Evolutionary conservation across 2,888 invertebrate species (phyloP), one percentile per base, ranked within the genome.

Genomic region (Leucoptera coffeella): DNA sequence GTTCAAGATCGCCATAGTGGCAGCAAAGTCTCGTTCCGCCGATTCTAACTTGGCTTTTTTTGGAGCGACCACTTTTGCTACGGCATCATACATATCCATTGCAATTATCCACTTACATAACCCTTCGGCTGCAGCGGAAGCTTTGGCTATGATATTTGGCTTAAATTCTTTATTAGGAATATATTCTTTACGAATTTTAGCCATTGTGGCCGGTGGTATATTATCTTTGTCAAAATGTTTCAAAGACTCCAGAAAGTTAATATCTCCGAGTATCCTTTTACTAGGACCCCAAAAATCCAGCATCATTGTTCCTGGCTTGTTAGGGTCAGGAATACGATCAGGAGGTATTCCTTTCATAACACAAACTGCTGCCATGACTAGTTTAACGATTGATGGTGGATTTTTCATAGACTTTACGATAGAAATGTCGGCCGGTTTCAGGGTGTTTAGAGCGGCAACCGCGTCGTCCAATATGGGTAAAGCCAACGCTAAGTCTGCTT

Each of bases 41-140:
- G 77, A 77, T 32, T 77, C 77, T 29, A 92, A 59, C 50, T 87
- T 86, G 6, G 79, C 83, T 48, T 89, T 87, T 56, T 92, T 92
- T 0, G 91, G 91, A 7, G 85, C 88, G 7, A 87, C 86, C 23
- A 81, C 77, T 59, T 85, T 87, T 24, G 85, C 84, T 2, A 88
- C 86, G 24, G 78, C 78, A 47, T 92, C 90, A 47, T 92, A 92
- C 58, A 85, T 80, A 43, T 91, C 89, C 80, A 92, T 85, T 2
- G 91, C 91, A 35, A 86, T 77, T 26, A 92, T 85, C 92, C 92
- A 92, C 48, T 87, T 85, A 50, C 90, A 91, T 21, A 90, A 65
- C 27, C 93, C 94, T 64, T 95, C 92, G 12, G 94, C 95, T 3
- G 96, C 96, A 35, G 89, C 82, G 0, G 94, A 95, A 1, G 93